These are phyloP conservation scores for Columba livia DNA, from an alignment of 2,113 vertebrate species.

Conservation along the genomic window DNA sequence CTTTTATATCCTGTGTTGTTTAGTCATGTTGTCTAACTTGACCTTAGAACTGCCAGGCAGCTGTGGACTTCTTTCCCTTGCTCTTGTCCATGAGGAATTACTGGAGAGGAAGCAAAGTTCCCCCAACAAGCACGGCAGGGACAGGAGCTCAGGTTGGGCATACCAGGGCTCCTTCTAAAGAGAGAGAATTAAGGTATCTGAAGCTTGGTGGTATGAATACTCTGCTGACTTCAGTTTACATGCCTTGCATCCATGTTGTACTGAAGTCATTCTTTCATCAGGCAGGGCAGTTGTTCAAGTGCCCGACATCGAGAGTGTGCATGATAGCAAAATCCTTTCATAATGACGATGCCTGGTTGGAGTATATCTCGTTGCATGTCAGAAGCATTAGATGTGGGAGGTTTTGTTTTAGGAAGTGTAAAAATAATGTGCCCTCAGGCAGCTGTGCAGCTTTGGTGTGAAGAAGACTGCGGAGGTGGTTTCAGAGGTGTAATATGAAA, in stretches of 20 bases:
- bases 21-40: background rate
- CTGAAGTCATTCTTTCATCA: background rate
- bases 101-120: background rate
- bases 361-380: background rate
- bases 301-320: accelerated
- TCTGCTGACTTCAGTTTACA: background rate
- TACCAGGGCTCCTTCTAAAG: background rate
- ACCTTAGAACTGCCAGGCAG: background rate
- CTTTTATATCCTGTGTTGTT: background rate
- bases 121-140: background rate
- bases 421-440: background rate
- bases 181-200: background rate
- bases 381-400: background rate
- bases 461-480: background rate
- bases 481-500: background rate
- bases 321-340: background rate
- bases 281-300: background rate
- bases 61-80: background rate
- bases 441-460: background rate
- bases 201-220: background rate
- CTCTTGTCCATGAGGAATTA: background rate
- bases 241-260: background rate
- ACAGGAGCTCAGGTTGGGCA: background rate
- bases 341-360: background rate
- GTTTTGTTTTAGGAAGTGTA: background rate